Conservation (phyloP, 2,113 vertebrate species). For the Lamprotornis superbus region DNA sequence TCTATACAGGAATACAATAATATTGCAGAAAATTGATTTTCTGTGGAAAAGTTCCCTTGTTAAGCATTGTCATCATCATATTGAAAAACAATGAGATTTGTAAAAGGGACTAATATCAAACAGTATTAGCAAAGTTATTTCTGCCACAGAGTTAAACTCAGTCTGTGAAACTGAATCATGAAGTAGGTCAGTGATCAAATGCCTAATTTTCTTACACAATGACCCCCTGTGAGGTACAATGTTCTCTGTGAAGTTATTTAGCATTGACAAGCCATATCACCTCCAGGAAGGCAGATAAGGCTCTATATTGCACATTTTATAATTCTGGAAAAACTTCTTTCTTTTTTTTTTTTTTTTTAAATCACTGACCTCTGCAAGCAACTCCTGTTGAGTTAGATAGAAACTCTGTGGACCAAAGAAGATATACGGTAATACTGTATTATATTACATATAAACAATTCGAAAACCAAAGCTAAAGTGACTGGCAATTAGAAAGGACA, state of each 20-base stretch:
- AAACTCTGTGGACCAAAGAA: background rate
- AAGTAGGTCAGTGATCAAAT: background rate
- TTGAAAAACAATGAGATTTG: constrained; percentile 9
- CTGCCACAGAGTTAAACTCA: background rate
- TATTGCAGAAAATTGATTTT: constrained; percentile 42
- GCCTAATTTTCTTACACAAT: background rate
- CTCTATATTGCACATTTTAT: background rate
- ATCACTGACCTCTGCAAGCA: background rate
- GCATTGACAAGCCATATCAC: background rate
- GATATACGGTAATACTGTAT: background rate
- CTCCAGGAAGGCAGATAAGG: background rate
- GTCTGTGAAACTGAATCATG: background rate
- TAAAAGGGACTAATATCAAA: constrained; percentile 10
- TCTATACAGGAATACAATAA: background rate
- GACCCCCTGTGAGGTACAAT: background rate
- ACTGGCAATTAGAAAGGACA: background rate
- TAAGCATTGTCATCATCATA: background rate
- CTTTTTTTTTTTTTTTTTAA: too few relatives aligned
- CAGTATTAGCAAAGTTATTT: constrained; percentile 1
- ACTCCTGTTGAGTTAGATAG: background rate
- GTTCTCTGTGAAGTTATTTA: background rate
- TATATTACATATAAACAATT: background rate
- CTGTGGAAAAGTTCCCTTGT: background rate
- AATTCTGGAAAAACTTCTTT: background rate
- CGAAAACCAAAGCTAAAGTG: background rate